A percentile compares a stretch with the other conserved stretches of the same genome.
Conservation (phyloP, 2,797 vertebrate species). For the Megalops cyprinoides region DNA sequence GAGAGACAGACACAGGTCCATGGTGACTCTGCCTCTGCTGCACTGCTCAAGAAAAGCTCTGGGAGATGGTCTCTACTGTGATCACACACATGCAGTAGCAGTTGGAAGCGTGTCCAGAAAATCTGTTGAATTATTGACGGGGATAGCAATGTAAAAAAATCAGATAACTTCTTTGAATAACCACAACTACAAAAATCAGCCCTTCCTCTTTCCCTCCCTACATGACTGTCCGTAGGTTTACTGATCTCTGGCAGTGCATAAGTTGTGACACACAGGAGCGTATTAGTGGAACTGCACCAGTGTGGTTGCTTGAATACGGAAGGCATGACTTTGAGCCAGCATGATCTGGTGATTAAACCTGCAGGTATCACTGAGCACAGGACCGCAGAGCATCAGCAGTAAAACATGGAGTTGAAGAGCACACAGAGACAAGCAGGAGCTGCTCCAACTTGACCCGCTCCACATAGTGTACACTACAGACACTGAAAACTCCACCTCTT, state of each 20-base stretch:
- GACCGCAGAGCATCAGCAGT: background rate
- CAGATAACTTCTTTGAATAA: background rate
- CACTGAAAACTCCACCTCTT: background rate
- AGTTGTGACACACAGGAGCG: background rate
- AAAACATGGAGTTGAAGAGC: slow-evolving; percentile 45
- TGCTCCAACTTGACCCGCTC: background rate
- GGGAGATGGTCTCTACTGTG: too few species aligned
- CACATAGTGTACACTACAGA: background rate
- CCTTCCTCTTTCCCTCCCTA: background rate
- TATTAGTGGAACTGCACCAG: background rate
- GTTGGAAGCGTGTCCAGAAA: too few species aligned
- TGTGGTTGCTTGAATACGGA: background rate
- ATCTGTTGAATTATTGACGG: too few species aligned
- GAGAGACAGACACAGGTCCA: too few species aligned
- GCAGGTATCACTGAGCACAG: background rate
- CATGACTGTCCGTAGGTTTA: background rate
- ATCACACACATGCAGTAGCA: too few species aligned
- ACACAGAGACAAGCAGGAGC: background rate
- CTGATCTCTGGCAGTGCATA: background rate
- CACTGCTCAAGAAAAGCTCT: too few species aligned
- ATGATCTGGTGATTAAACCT: background rate
- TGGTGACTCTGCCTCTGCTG: too few species aligned
- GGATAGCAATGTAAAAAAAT: too few species aligned
- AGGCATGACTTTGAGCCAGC: slow-evolving; percentile 23
- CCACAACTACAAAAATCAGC: background rate